Evolutionary conservation across 1,140 invertebrate species (phyloP).

Genomic region (Piezodorus guildinii): DNA sequence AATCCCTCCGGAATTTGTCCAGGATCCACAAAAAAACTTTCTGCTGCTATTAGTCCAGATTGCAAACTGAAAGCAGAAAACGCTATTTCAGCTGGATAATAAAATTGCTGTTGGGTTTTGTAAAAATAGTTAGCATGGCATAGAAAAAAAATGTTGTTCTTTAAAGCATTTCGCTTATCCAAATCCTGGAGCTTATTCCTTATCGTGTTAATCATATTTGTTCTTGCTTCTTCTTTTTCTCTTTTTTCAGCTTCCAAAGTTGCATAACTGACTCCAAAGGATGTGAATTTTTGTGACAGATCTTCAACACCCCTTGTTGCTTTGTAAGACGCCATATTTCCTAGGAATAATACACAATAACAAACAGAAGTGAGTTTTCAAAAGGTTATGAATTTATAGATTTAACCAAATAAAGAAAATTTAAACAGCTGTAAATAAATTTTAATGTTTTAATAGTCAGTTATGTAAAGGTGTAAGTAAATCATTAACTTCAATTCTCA

Average conservation of each 20-base stretch:
- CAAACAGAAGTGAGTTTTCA: too few relatives aligned
- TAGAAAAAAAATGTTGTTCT: neutral
- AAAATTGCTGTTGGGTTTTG: neutral
- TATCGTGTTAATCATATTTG: constrained; percentile 7
- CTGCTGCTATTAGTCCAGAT: neutral
- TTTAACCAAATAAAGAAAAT: too few relatives aligned
- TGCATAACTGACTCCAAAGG: constrained; percentile 15
- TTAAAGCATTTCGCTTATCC: neutral
- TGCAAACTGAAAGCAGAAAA: neutral
- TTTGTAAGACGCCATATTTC: too few relatives aligned
- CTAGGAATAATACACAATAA: too few relatives aligned
- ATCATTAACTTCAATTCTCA: too few relatives aligned
- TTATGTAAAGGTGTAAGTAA: too few relatives aligned
- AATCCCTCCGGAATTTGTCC: neutral
- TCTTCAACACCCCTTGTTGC: neutral
- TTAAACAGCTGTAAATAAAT: too few relatives aligned
- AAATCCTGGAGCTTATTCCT: neutral
- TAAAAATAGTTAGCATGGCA: constrained; percentile 10
- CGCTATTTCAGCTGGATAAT: constrained; percentile 11
- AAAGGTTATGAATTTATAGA: too few relatives aligned
- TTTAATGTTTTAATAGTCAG: too few relatives aligned
- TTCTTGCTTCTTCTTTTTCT: neutral
- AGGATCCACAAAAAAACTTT: neutral
- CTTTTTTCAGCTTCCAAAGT: constrained; percentile 7
- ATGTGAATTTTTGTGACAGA: neutral